A percentile compares a stretch with the other conserved stretches of the same genome.
Conservation (phyloP, 2,888 invertebrate species). For the Leptothorax acervorum region DNA sequence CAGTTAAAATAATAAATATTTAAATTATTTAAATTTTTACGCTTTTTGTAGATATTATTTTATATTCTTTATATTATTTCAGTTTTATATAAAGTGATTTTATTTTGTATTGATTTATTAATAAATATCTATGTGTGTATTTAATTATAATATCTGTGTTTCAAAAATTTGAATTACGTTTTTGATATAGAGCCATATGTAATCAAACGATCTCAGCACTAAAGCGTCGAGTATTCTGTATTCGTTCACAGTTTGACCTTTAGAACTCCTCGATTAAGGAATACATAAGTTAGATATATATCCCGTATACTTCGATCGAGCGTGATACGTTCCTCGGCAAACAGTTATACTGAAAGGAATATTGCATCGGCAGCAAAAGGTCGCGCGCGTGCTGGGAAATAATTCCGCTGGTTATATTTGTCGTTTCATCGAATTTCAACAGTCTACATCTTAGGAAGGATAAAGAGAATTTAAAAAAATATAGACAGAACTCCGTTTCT, state of each 20-base stretch:
- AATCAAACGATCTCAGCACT: neutral
- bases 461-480: neutral
- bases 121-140: neutral
- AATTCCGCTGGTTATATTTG: conserved; percentile 3
- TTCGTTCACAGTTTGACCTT: neutral
- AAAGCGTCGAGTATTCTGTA: neutral
- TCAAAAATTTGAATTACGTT: neutral
- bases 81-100: neutral
- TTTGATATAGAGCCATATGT: neutral
- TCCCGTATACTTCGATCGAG: neutral
- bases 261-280: conserved; percentile 16
- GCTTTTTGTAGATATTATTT: neutral
- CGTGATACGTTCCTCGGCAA: conserved; percentile 7
- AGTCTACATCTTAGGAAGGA: neutral
- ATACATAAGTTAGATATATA: conserved; percentile 4
- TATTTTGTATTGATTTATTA: neutral
- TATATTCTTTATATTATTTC: neutral
- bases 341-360: neutral
- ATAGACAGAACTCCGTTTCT: neutral
- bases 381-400: neutral
- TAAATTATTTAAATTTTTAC: neutral
- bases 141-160: neutral
- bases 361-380: conserved; percentile 21
- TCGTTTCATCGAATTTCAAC: conserved; percentile 19
- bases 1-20: neutral